phyloP scores from a whole-genome alignment of 2,888 invertebrate genomes.

The Habroteleia sp. region DNA sequence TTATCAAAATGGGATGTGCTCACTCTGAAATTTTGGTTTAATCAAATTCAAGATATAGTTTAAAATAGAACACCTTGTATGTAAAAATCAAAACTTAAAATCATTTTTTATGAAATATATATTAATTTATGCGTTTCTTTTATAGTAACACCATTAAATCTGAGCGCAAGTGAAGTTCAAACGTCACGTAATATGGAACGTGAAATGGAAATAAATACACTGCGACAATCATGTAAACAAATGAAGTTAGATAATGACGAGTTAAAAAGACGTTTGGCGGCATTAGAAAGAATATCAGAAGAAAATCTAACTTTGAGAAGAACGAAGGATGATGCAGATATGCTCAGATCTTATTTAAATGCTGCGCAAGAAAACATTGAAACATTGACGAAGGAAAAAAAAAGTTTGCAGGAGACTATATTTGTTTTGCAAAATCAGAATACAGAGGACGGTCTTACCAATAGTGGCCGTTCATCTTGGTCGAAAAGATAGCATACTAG shows the following conservation, averaged over 20 bases:
- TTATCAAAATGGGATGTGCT: no score
- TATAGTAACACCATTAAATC: no score
- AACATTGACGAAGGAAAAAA: slow-evolving; percentile 87
- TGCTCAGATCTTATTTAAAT: slow-evolving; percentile 84
- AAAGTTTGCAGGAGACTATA: slow-evolving; percentile 87
- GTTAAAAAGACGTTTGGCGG: slow-evolving; percentile 83
- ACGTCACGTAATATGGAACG: slow-evolving; percentile 75
- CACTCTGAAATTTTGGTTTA: no score
- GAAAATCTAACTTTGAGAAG: slow-evolving; percentile 83
- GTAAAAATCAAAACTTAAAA: no score
- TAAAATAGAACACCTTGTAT: no score
- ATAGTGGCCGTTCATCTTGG: slow-evolving; percentile 79
- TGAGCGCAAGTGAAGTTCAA: slow-evolving; percentile 66
- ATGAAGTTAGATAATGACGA: slow-evolving; percentile 85
- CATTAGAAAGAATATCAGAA: slow-evolving; percentile 84
- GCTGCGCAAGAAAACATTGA: slow-evolving; percentile 90
- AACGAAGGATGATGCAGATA: slow-evolving; percentile 84
- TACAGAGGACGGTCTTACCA: slow-evolving; percentile 77
- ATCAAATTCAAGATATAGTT: no score
- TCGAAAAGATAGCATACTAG: slow-evolving; percentile 86
- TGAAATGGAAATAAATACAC: slow-evolving; percentile 81
- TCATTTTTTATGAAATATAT: no score
- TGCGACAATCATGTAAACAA: slow-evolving; percentile 82
- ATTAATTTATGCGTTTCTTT: no score
- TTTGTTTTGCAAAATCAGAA: slow-evolving; percentile 85